Evolutionary conservation across 2,113 vertebrate species (phyloP), one percentile per base, ranked within the genome.

Genomic region (Saccopteryx bilineata): DNA sequence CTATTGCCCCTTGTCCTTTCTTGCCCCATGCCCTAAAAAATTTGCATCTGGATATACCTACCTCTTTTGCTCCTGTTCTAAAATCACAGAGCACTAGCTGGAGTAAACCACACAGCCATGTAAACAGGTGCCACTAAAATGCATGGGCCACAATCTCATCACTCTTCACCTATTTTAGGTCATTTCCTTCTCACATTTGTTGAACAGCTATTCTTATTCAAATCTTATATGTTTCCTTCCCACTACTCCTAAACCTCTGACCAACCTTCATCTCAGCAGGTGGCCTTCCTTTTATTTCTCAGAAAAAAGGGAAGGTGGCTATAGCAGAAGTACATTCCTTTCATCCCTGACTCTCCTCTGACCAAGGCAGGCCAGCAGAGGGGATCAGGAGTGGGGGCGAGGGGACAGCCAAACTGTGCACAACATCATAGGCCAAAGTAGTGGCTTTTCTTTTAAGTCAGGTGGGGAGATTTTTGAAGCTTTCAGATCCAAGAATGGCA

Each of bases 221-320:
- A 12, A 24, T 48, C 15, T 60, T 19, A 17, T 18, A 23, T 85
- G 39, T 80, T 61, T 87, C 88, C 65, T 71, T 83, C 31, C n/a
- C 8, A n/a, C 31, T 21, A 78, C 26, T 89, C 26, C 33, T 60
- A 48, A 86, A 66, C 9, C 33, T 39, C 5, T 39, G 69, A 9
- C 17, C 9, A 54, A 6, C 6, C 50, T 78, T 91, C n/a, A n/a
- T 31, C 50, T 93, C 50, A 89, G 63, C 9, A 65, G 21, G 26
- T 28, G 48, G 71, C 18, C 24, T 91, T 89, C 31, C 68, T 95
- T 82, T 92, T 39, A 60, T 69, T 89, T 76, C n/a, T 85, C 61
- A 56, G 54, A 72, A 52, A 52, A 90, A 58, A 71, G 83, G 83
- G 28, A 88, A 71, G 61, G 7, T 48, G 63, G 5, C 61, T 60